Percentiles rank a stretch among this genome's conserved stretches.
Evolutionary conservation across 2,888 invertebrate species (phyloP).

Genomic region (Agrochola lota): DNA sequence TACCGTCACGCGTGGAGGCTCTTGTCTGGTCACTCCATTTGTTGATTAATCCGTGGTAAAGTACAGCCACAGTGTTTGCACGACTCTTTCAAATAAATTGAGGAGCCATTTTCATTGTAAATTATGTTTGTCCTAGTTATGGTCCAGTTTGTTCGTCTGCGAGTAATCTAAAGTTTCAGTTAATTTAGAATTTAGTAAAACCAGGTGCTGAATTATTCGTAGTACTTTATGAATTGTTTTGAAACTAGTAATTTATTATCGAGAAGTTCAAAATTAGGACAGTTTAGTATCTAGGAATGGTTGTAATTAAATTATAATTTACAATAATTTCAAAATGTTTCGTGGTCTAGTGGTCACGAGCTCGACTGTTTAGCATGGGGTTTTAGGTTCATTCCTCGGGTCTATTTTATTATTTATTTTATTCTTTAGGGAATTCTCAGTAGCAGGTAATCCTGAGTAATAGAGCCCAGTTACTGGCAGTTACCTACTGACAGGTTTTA

Average conservation of each 20-base stretch:
- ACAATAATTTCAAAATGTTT: background rate
- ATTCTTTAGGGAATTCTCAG: background rate
- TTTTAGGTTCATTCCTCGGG: too few relatives aligned
- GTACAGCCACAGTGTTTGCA: constrained; percentile 27
- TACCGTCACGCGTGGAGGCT: background rate
- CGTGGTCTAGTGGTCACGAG: background rate
- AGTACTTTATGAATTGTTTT: constrained; percentile 32
- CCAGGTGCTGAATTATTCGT: constrained; percentile 38
- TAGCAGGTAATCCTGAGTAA: background rate
- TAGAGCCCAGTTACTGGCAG: background rate
- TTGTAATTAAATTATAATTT: constrained; percentile 22
- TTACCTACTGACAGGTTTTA: too few relatives aligned
- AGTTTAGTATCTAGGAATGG: background rate
- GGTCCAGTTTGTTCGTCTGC: background rate
- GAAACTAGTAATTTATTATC: constrained; percentile 35
- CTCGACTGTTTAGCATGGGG: background rate
- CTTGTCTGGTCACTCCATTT: background rate
- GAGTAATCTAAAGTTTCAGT: constrained; percentile 47
- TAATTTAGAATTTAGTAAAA: constrained; percentile 39
- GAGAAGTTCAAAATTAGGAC: constrained; percentile 21
- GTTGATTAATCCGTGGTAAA: constrained; percentile 3
- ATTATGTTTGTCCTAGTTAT: constrained; percentile 21
- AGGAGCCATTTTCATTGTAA: constrained; percentile 35
- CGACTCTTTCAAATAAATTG: constrained; percentile 21
- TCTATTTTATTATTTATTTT: background rate